These are phyloP conservation scores for Formica aserva DNA, from an alignment of 2,888 invertebrate species.

Conservation along the genomic window DNA sequence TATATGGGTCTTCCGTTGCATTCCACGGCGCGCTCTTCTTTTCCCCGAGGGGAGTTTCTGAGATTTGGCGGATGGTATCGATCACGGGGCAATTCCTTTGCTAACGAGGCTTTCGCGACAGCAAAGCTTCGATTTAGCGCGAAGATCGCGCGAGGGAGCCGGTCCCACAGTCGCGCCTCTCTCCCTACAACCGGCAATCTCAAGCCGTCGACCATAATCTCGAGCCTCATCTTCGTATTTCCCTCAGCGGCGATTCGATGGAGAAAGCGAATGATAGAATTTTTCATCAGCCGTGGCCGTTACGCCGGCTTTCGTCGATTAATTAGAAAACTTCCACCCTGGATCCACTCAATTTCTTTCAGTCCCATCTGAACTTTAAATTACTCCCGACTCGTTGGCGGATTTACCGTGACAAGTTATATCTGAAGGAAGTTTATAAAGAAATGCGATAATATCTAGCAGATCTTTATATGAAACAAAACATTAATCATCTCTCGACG, in stretches of 20 bases:
- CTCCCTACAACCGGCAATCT: constrained; percentile 58
- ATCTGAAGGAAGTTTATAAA: constrained; percentile 10
- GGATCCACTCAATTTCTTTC: constrained; percentile 55
- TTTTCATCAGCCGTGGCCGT: constrained; percentile 64
- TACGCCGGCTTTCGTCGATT: constrained; percentile 64
- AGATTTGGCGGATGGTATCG: constrained; percentile 69
- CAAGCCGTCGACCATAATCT: constrained; percentile 57
- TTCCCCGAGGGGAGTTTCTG: constrained; percentile 11
- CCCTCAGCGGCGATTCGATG: not conserved
- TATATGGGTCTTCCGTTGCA: constrained; percentile 63
- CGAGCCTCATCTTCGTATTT: constrained; percentile 66
- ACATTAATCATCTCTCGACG: not conserved
- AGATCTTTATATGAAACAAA: not conserved
- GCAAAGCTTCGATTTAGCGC: constrained; percentile 70
- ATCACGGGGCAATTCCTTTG: constrained; percentile 78
- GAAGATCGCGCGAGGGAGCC: constrained; percentile 60
- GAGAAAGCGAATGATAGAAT: constrained; percentile 60
- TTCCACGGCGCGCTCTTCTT: constrained; percentile 28
- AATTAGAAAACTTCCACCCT: constrained; percentile 71
- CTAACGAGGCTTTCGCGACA: constrained; percentile 75
- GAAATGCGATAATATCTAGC: constrained; percentile 4
- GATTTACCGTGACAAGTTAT: constrained; percentile 5
- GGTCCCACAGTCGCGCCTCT: constrained; percentile 18
- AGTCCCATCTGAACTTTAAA: constrained; percentile 63
- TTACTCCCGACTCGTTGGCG: constrained; percentile 49